Evolutionary conservation across 2,113 vertebrate genomes (phyloP), one percentile per base, ranked within the genome.

Genomic region (Riparia riparia): DNA sequence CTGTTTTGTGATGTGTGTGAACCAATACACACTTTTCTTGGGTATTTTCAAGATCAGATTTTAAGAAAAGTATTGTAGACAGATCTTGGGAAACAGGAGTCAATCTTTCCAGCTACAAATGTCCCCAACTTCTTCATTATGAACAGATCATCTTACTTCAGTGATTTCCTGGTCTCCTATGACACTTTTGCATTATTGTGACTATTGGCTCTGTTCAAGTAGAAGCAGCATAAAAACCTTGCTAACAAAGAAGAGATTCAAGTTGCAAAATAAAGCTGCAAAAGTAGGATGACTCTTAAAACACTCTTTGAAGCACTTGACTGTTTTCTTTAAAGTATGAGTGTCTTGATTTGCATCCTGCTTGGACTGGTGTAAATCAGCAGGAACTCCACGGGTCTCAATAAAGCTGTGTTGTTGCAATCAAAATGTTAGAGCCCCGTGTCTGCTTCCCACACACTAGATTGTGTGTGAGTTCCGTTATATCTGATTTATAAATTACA

Each of bases 401-500:
- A n/a, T 66, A 91, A 88, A 86, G 24, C 9, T 74, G 29, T 53
- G 29, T 31, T 32, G 21, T 20, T 34, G 12, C 37, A 71, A 74
- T 64, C 24, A 51, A 47, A 91, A 70, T 26, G n/a, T 80, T 69
- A 63, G 31, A 85, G 10, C 21, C 69, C 64, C 13, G 12, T 45
- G 39, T 60, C 72, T 89, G 28, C 51, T 90, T 93, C 64, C 45
- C 19, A 17, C n/a, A 44, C 1, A 2, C 14, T 78, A 17, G 29
- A 56, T 9, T 15, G 5, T 44, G 20, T 44, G 15, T 49, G 56
- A 81, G 20, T 90, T 92, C 71, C 0, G 0, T 81, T 63, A 65
- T 71, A 44, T 82, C 64, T 74, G 28, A 44, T 88, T 83, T 78
- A 96, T 90, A 66, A 91, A 95, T 93, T 88, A 92, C 95, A 58